Evolutionary conservation across 2,888 invertebrate genomes (phyloP).

Genomic region (Tenthredo mesomela): DNA sequence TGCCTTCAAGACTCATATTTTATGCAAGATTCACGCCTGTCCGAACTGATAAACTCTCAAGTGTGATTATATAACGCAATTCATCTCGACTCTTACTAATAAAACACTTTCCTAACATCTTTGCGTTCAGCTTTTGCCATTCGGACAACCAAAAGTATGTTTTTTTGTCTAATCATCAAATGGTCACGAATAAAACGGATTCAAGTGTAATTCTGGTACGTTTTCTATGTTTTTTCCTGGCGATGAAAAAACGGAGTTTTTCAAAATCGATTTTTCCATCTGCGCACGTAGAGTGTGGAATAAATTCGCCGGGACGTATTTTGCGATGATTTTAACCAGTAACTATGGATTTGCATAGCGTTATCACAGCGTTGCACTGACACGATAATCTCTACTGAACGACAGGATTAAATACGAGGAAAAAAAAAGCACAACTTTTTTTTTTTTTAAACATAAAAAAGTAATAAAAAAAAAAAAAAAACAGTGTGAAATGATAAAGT

Average conservation of each 20-base stretch:
- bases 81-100: constrained; percentile 5
- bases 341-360: constrained; percentile 5
- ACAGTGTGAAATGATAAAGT: background rate
- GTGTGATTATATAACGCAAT: constrained; percentile 32
- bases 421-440: background rate
- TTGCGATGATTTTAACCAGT: background rate
- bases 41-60: constrained; percentile 37
- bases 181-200: background rate
- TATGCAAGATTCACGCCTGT: constrained; percentile 45
- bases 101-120: background rate
- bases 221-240: background rate
- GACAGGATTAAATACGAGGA: background rate
- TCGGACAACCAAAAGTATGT: background rate
- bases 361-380: background rate
- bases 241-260: background rate
- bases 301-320: background rate
- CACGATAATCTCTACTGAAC: constrained; percentile 4
- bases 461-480: too few species aligned
- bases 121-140: background rate
- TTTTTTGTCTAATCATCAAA: background rate
- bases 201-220: background rate
- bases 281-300: background rate
- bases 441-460: background rate
- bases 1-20: constrained; percentile 26
- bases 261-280: background rate